Evolutionary conservation across 2,113 vertebrate species (phyloP).

Genomic region (Fulica atra): DNA sequence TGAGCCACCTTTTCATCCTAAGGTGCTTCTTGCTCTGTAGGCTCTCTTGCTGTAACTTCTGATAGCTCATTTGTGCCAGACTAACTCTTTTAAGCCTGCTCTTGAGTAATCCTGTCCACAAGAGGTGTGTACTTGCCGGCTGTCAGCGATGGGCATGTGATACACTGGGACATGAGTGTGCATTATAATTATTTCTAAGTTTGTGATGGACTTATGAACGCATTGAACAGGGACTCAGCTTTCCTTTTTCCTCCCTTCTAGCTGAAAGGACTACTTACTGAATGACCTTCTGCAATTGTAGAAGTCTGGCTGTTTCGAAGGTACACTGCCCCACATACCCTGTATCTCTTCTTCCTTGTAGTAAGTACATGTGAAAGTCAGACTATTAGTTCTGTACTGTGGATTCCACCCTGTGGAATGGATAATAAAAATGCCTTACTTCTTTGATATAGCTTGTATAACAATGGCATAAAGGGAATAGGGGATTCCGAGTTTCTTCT

Average conservation of each 20-base stretch:
- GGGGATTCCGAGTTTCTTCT: neutral
- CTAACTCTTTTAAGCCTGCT: neutral
- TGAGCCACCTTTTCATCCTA: neutral
- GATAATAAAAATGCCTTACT: neutral
- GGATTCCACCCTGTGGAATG: neutral
- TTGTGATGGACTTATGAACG: neutral
- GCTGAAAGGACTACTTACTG: neutral
- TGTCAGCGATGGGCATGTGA: rapidly evolving
- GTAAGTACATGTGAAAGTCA: neutral
- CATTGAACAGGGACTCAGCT: neutral
- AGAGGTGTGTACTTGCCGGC: neutral
- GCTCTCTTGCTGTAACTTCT: neutral
- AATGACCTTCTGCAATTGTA: neutral
- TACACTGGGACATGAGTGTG: rapidly evolving
- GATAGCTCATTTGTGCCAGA: neutral
- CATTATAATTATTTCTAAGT: neutral
- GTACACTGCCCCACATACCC: neutral
- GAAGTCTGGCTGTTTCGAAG: neutral
- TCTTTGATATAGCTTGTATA: neutral
- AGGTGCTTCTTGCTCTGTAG: neutral
- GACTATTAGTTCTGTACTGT: neutral
- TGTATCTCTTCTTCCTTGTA: neutral
- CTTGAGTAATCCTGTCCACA: too few relatives aligned
- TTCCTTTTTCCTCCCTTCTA: neutral
- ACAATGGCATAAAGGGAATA: neutral